These are phyloP conservation scores for Calliphora vicina DNA, from an alignment of 1,140 invertebrate species.

Conservation along the genomic window DNA sequence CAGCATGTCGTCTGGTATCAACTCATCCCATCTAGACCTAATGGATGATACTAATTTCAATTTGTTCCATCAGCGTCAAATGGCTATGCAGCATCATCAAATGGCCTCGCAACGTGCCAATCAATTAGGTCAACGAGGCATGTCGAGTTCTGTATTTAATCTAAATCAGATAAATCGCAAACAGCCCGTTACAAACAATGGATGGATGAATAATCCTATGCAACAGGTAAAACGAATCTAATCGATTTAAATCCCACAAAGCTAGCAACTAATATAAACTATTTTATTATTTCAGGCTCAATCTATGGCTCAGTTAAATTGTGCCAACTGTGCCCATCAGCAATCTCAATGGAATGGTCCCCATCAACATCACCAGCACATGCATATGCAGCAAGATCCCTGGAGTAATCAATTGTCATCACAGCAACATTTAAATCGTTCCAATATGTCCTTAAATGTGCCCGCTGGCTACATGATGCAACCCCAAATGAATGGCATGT, in stretches of 20 bases:
- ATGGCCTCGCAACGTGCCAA: constrained; percentile 43
- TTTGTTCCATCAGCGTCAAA: constrained; percentile 55
- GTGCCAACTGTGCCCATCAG: constrained; percentile 59
- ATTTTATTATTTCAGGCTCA: constrained; percentile 68
- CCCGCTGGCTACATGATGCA: constrained; percentile 63
- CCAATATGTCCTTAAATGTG: constrained; percentile 72
- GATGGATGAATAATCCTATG: constrained; percentile 53
- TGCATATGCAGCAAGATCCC: constrained; percentile 43
- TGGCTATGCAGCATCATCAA: constrained; percentile 39
- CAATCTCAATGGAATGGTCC: constrained; percentile 43
- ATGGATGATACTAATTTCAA: constrained; percentile 59
- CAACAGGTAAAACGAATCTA: too few species aligned
- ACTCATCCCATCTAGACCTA: constrained; percentile 61
- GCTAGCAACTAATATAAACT: too few species aligned
- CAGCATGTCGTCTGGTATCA: constrained; percentile 65
- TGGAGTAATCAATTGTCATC: constrained; percentile 63
- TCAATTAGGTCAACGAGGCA: constrained; percentile 44
- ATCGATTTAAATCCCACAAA: too few species aligned
- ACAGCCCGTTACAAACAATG: constrained; percentile 40
- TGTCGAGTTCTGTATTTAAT: constrained; percentile 68
- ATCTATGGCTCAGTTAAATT: constrained; percentile 74
- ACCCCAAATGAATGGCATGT: constrained; percentile 62
- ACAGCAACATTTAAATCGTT: constrained; percentile 69
- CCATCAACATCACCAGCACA: constrained; percentile 42
- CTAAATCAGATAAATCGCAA: constrained; percentile 60